Evolutionary conservation across 2,113 vertebrate species (phyloP).

Genomic region (Strigops habroptila): DNA sequence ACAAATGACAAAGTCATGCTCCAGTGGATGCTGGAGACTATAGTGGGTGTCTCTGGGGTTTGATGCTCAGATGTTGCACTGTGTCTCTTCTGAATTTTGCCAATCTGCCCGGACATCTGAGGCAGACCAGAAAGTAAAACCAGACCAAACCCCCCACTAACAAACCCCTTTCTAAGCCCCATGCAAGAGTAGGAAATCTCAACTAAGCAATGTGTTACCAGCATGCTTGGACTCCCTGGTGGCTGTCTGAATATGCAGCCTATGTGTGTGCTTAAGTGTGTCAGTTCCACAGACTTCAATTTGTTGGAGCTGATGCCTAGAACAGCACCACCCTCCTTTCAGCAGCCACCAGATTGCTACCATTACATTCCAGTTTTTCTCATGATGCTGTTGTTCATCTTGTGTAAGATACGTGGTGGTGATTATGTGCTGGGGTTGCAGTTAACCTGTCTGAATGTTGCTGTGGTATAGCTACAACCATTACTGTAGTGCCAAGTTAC

Average conservation of each 20-base stretch:
- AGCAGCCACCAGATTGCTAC: background rate
- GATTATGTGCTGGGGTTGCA: background rate
- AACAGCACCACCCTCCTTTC: background rate
- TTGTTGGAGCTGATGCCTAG: background rate
- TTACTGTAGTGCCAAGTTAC: background rate
- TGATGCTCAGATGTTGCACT: background rate
- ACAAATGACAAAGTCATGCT: background rate
- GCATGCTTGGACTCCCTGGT: background rate
- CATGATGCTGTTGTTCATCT: background rate
- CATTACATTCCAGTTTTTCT: background rate
- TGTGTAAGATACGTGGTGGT: background rate
- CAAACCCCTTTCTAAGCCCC: background rate
- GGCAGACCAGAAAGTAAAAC: background rate
- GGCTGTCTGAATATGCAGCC: background rate
- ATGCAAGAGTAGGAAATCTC: background rate
- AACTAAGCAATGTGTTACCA: background rate
- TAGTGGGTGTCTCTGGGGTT: fast-evolving
- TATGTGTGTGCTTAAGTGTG: background rate
- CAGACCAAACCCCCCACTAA: too few relatives aligned
- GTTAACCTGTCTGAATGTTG: background rate
- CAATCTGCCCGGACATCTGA: background rate
- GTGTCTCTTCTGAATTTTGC: background rate
- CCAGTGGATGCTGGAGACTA: background rate
- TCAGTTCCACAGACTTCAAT: background rate
- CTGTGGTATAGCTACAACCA: background rate